Conservation (phyloP, 2,888 invertebrate species). For the Drosophila nigritarsus region DNA sequence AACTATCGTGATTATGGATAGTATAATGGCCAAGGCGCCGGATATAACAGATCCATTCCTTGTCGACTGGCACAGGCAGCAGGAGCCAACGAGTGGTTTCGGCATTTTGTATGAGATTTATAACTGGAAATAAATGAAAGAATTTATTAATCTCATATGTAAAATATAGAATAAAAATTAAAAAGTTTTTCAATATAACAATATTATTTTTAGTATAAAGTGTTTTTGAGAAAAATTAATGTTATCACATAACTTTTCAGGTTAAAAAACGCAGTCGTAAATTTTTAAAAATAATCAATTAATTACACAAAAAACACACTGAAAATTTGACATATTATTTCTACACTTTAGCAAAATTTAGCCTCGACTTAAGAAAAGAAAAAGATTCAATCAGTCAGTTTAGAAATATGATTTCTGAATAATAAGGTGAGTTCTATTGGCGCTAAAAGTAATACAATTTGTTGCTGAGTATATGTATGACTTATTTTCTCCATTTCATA, state of each 20-base stretch:
- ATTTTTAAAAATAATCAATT: not conserved
- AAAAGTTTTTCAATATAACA: not conserved
- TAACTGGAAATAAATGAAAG: constrained; percentile 25
- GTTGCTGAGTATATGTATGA: not conserved
- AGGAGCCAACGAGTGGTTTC: constrained; percentile 87
- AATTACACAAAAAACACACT: not conserved
- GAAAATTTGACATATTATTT: not conserved
- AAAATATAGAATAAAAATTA: not conserved
- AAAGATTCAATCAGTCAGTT: not conserved
- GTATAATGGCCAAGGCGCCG: constrained; percentile 90
- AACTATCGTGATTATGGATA: constrained; percentile 90
- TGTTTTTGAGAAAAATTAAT: not conserved
- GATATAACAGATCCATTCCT: constrained; percentile 91
- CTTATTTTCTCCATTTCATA: not conserved
- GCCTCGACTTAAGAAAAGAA: no score
- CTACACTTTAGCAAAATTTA: no score
- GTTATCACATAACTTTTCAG: not conserved
- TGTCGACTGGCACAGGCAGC: constrained; percentile 90
- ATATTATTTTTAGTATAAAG: not conserved
- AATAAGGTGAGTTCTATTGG: not conserved
- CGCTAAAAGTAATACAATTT: not conserved
- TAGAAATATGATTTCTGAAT: not conserved
- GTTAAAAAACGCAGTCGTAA: not conserved
- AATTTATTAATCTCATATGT: not conserved
- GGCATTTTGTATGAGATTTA: constrained; percentile 74